Conservation (phyloP, 2,888 invertebrate genomes). For the Bellardia bayeri region DNA sequence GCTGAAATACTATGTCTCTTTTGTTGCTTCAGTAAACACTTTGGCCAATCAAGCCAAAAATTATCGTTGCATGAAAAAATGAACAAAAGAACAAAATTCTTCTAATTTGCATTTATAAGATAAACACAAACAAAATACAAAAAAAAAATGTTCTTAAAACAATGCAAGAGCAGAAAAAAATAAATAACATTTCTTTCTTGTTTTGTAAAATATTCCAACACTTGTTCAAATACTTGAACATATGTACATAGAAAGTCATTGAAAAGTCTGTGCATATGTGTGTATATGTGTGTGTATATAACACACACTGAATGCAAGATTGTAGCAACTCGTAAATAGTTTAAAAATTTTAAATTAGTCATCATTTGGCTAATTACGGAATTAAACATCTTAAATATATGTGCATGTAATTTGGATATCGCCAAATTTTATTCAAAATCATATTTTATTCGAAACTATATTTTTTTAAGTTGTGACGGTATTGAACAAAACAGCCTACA, state of each 20-base stretch:
- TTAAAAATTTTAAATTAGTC: no score
- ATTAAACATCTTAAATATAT: no score
- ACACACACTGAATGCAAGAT: no score
- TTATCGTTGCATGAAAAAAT: conserved; percentile 34
- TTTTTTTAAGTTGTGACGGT: no score
- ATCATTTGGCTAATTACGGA: no score
- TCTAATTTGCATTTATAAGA: conserved; percentile 54
- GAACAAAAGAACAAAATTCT: conserved; percentile 34
- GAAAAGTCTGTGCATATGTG: conserved; percentile 12
- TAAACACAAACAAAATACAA: conserved; percentile 45
- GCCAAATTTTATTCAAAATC: no score
- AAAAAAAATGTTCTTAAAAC: conserved; percentile 30
- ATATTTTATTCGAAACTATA: no score
- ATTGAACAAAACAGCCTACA: no score
- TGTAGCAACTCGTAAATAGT: no score
- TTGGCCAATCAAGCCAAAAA: conserved; percentile 55
- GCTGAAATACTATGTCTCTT: neutral
- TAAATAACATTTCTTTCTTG: conserved; percentile 28
- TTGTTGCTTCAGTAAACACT: conserved; percentile 40
- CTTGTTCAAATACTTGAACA: conserved; percentile 34
- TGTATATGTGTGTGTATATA: neutral
- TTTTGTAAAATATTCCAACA: conserved; percentile 45
- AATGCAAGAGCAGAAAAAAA: conserved; percentile 40
- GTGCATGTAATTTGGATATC: no score
- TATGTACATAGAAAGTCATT: conserved; percentile 29